A percentile compares a stretch with the other conserved stretches of the same genome.
phyloP scores from a whole-genome alignment of 1,140 invertebrate genomes.

The Trinorchestia longiramus region DNA sequence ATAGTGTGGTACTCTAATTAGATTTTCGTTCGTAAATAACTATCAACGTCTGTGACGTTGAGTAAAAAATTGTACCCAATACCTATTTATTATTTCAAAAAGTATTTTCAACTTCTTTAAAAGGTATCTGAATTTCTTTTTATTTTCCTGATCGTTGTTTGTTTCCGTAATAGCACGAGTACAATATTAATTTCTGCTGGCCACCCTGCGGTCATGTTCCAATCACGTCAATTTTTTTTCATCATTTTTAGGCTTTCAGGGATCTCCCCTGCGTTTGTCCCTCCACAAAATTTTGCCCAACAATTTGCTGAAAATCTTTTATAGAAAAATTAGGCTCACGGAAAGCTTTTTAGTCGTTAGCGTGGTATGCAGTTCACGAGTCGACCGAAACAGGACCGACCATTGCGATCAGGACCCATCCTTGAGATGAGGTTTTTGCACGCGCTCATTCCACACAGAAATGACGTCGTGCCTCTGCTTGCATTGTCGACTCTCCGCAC shows the following conservation, averaged over 20 bases:
- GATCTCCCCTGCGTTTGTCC: neutral
- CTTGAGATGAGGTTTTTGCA: neutral
- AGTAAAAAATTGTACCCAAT: too few species aligned
- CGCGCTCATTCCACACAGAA: neutral
- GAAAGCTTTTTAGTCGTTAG: neutral
- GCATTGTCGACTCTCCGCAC: neutral
- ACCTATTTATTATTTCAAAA: too few species aligned
- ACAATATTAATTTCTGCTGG: neutral
- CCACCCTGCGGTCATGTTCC: neutral
- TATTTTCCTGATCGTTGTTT: neutral
- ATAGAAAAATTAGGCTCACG: neutral
- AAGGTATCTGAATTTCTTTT: neutral
- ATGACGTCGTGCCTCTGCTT: neutral
- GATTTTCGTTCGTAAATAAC: too few species aligned
- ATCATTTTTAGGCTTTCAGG: neutral
- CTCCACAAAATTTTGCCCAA: neutral
- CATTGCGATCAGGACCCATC: neutral
- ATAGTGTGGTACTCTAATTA: too few species aligned
- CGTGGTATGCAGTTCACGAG: neutral
- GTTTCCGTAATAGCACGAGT: neutral
- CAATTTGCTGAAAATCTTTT: slow-evolving; percentile 3
- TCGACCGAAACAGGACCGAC: neutral
- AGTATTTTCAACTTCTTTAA: too few species aligned
- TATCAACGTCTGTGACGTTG: too few species aligned
- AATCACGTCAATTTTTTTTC: neutral